A percentile compares a stretch with the other conserved stretches of the same genome.
Evolutionary conservation across 2,888 invertebrate genomes (phyloP).

Genomic region (Eristalis intricaria): DNA sequence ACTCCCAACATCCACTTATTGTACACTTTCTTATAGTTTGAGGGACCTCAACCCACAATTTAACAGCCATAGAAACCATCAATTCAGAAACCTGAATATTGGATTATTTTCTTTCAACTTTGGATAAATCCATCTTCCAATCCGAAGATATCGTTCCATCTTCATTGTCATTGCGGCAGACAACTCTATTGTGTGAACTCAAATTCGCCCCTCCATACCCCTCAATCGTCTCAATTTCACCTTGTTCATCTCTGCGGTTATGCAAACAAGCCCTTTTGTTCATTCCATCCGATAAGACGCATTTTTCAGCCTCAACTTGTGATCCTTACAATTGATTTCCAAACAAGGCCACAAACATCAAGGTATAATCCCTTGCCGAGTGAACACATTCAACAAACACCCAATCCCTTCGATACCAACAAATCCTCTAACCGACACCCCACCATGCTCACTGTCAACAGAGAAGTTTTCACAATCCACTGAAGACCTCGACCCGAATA

Average conservation of each 20-base stretch:
- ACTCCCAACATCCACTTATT: no score
- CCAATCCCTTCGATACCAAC: background rate
- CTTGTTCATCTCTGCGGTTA: background rate
- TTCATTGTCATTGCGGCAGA: no score
- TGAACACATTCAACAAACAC: background rate
- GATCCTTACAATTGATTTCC: background rate
- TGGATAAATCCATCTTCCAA: no score
- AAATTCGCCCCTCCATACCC: no score
- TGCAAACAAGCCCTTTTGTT: background rate
- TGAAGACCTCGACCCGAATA: slow-evolving; percentile 4
- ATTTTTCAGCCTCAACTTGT: background rate
- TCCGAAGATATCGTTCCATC: no score
- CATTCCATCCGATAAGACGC: background rate
- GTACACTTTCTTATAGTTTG: no score
- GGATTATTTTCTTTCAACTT: no score
- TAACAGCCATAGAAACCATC: no score
- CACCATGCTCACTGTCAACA: background rate
- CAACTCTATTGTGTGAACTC: no score
- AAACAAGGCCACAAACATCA: background rate
- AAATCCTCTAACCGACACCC: background rate
- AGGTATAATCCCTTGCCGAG: no score
- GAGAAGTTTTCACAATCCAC: background rate
- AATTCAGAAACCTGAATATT: no score
- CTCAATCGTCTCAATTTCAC: background rate
- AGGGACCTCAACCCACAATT: no score